Conservation (phyloP, 2,113 vertebrate genomes). For the Platanista minor region DNA sequence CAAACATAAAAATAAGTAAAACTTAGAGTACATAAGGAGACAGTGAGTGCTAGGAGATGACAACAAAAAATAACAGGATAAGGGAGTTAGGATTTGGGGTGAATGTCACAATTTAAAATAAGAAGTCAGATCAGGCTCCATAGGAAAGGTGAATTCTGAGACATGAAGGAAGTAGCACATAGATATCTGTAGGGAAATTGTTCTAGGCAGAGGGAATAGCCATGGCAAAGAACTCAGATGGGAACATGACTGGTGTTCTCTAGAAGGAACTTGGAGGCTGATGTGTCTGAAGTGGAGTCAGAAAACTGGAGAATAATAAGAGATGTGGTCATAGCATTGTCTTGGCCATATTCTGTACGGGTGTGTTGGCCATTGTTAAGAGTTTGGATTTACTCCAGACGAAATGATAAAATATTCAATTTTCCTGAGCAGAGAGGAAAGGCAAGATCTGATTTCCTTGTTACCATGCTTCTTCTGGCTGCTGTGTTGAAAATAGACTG, state of each 20-base stretch:
- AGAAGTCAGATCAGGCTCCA: not conserved
- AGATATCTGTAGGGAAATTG: not conserved
- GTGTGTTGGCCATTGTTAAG: not conserved
- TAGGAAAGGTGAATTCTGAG: not conserved
- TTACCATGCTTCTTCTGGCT: not conserved
- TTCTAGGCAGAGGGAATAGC: not conserved
- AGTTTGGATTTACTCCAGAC: not conserved
- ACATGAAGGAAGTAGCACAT: not conserved
- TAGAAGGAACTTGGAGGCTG: not conserved
- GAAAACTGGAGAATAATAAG: not conserved
- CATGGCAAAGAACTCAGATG: fast-evolving
- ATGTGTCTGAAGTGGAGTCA: not conserved
- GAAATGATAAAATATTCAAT: not conserved
- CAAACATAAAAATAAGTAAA: not conserved
- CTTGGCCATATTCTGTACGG: not conserved
- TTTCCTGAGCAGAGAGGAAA: not conserved
- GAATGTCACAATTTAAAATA: not conserved
- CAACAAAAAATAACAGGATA: not conserved
- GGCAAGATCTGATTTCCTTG: not conserved
- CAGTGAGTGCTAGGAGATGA: not conserved
- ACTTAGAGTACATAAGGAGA: not conserved
- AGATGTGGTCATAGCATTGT: not conserved
- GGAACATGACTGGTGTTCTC: not conserved
- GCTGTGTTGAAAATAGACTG: not conserved
- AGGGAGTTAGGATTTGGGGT: not conserved